These are phyloP conservation scores for Drosophila incognita DNA, from an alignment of 2,888 invertebrate genomes.

Conservation along the genomic window DNA sequence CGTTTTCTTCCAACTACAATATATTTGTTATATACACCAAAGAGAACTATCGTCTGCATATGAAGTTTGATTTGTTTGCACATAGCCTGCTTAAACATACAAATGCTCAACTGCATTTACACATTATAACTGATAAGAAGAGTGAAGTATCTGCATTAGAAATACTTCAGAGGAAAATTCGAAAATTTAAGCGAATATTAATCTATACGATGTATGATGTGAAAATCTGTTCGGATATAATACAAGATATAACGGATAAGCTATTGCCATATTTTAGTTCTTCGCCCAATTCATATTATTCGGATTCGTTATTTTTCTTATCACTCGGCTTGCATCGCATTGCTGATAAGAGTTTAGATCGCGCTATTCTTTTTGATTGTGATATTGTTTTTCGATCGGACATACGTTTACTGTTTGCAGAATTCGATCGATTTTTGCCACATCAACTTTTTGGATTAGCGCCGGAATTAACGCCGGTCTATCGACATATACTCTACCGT, in stretches of 20 bases:
- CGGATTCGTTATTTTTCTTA: slow-evolving; percentile 91
- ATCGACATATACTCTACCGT: slow-evolving; percentile 89
- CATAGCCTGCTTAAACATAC: slow-evolving; percentile 83
- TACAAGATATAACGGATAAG: slow-evolving; percentile 88
- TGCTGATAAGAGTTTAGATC: slow-evolving; percentile 87
- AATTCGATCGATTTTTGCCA: slow-evolving; percentile 88
- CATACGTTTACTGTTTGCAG: slow-evolving; percentile 88
- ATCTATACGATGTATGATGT: slow-evolving; percentile 87
- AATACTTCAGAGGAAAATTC: slow-evolving; percentile 84
- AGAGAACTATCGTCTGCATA: slow-evolving; percentile 83
- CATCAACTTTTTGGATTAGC: slow-evolving; percentile 90
- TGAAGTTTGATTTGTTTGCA: slow-evolving; percentile 83
- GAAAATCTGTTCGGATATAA: slow-evolving; percentile 86
- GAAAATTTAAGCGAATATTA: slow-evolving; percentile 84
- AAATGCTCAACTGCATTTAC: slow-evolving; percentile 86
- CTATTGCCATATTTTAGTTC: slow-evolving; percentile 91
- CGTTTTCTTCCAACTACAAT: slow-evolving; percentile 77
- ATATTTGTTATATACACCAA: slow-evolving; percentile 84
- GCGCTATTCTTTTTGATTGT: slow-evolving; percentile 90
- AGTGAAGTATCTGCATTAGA: slow-evolving; percentile 87
- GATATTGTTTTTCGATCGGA: slow-evolving; percentile 91
- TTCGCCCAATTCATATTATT: slow-evolving; percentile 90
- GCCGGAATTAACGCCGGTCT: slow-evolving; percentile 91
- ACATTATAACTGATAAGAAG: slow-evolving; percentile 88
- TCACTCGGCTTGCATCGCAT: slow-evolving; percentile 90